phyloP scores from a whole-genome alignment of 2,888 invertebrate genomes.

The Lithophane semibrunnea region DNA sequence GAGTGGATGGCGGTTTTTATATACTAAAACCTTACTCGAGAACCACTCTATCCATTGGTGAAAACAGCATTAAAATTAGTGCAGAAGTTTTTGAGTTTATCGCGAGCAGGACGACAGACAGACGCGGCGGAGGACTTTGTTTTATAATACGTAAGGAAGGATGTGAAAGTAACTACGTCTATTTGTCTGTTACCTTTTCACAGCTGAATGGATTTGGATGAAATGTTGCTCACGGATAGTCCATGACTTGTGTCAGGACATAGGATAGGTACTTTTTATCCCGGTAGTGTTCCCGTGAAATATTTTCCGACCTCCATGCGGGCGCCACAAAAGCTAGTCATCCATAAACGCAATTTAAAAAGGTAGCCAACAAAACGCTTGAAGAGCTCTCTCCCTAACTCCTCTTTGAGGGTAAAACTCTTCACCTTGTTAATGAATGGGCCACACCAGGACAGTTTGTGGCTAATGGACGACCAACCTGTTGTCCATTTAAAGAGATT shows the following conservation, averaged over 20 bases:
- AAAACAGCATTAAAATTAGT: no score
- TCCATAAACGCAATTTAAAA: neutral
- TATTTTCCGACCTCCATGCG: neutral
- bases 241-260: neutral
- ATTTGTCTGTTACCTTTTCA: no score
- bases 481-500: slow-evolving; percentile 30
- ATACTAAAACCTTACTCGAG: no score
- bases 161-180: neutral
- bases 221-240: neutral
- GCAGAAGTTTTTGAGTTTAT: no score
- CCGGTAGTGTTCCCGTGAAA: no score
- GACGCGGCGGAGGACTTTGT: no score
- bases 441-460: neutral
- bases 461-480: slow-evolving; percentile 32
- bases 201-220: neutral
- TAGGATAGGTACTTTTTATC: neutral
- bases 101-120: no score
- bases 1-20: no score
- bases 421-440: slow-evolving; percentile 18
- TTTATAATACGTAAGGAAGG: no score
- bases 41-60: no score
- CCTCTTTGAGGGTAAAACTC: neutral
- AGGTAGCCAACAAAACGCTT: neutral
- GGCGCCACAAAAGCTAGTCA: neutral
- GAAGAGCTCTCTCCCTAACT: neutral